phyloP scores from a whole-genome alignment of 2,888 invertebrate species.

The Eupithecia centaureata region DNA sequence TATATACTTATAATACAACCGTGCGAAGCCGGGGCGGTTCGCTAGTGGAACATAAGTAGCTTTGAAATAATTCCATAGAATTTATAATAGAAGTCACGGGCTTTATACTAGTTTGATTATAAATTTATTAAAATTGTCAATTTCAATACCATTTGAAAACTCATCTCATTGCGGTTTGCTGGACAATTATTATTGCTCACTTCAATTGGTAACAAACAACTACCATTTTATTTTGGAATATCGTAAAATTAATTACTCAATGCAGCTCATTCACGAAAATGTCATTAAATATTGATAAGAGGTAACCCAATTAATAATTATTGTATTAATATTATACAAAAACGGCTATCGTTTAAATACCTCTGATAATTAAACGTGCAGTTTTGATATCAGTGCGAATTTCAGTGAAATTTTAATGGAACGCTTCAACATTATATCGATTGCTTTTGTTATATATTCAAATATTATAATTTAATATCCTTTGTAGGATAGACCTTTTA shows the following conservation, averaged over 20 bases:
- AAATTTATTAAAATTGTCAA: too few species aligned
- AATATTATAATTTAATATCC: too few species aligned
- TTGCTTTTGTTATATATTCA: background rate
- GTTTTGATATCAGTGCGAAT: background rate
- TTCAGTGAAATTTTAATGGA: background rate
- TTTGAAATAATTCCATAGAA: too few species aligned
- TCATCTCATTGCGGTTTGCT: background rate
- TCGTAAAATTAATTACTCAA: background rate
- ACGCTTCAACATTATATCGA: background rate
- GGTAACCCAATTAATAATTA: background rate
- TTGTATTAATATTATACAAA: background rate
- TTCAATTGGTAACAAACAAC: background rate
- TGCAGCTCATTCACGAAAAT: background rate
- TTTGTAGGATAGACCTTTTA: too few species aligned
- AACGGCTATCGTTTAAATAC: background rate
- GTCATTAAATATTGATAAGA: background rate
- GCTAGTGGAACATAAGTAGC: too few species aligned
- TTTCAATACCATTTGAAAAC: background rate
- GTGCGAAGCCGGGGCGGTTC: too few species aligned
- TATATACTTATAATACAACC: too few species aligned
- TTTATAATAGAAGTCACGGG: too few species aligned
- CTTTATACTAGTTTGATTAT: too few species aligned
- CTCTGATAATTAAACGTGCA: background rate
- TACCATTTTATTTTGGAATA: background rate
- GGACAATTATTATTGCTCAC: background rate